Conservation (phyloP, 2,888 invertebrate genomes). For the Physocephala rufipes region DNA sequence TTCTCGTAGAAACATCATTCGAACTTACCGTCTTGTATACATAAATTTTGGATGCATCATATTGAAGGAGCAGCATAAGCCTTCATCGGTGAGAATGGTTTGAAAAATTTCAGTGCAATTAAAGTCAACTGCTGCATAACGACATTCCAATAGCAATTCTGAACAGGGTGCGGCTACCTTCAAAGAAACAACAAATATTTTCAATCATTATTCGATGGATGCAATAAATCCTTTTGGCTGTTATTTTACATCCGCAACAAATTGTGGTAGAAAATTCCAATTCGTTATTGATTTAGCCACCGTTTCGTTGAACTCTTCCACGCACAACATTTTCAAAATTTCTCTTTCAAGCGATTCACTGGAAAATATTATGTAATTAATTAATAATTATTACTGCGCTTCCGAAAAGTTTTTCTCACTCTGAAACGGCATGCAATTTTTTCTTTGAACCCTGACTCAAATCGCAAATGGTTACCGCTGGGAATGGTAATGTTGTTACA, state of each 20-base stretch:
- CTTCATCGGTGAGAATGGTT: constrained; percentile 80
- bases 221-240: no score
- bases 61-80: constrained; percentile 84
- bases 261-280: constrained; percentile 53
- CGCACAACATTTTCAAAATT: constrained; percentile 57
- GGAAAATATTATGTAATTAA: constrained; percentile 6
- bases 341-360: constrained; percentile 50
- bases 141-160: constrained; percentile 74
- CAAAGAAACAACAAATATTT: neutral
- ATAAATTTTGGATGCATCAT: constrained; percentile 70
- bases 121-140: constrained; percentile 71
- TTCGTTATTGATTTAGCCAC: constrained; percentile 45
- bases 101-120: constrained; percentile 76
- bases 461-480: constrained; percentile 85
- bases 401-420: neutral
- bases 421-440: constrained; percentile 55
- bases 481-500: constrained; percentile 79
- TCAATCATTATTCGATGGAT: neutral
- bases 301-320: constrained; percentile 46
- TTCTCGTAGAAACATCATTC: neutral
- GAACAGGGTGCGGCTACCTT: constrained; percentile 79
- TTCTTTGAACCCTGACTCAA: constrained; percentile 80
- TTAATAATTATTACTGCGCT: neutral
- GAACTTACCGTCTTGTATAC: constrained; percentile 38
- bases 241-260: constrained; percentile 52